Base-by-base conservation (phyloP, 2,888 invertebrate genomes). In the Himalopsyche anomala region DNA sequence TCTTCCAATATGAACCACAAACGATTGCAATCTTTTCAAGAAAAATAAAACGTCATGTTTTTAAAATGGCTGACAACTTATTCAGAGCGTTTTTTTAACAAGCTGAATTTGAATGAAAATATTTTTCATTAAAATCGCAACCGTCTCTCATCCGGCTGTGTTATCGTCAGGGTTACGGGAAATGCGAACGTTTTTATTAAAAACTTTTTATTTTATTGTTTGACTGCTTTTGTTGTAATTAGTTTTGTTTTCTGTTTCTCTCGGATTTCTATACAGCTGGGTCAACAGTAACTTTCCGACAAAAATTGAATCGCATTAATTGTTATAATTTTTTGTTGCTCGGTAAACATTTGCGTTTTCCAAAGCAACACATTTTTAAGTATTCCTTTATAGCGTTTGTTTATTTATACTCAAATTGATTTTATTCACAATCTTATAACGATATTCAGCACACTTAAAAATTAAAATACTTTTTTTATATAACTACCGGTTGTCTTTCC, bases 41-140 rank as follows among this genome's bases (percentile, higher is more conserved):
- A 38, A 82, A 74, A 74, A 69, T 69, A 69, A 74, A 82, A 40
- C 40, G 84, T 84, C 84, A 84, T 51, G 80, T 84, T 51, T 74
- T 45, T 42, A 17, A 79, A 84, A 84, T 84, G 84, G 79, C 79
- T 80, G 84, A 84, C 84, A 84, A 74, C 79, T 80, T 79, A 74
- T 84, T 79, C 54, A 12, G 42, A 28, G 62, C 19, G 12, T 83
- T 62, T 40, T 56, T 62, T 62, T 62, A 69, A 83, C 82, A 83
- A 83, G 56, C 62, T 56, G 83, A 56, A 62, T 54, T 38, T 55
- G 83, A 83, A 83, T 62, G 62, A 69, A 83, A 83, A 74, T 74
- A 74, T 74, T 83, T 62, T 83, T 83, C 83, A 82, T 82, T 82
- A 51, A 54, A 51, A 82, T 56, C 38, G 45, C 82, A 51, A 40